Conservation (phyloP, 2,113 vertebrate species). For the Malaclemys terrapin region DNA sequence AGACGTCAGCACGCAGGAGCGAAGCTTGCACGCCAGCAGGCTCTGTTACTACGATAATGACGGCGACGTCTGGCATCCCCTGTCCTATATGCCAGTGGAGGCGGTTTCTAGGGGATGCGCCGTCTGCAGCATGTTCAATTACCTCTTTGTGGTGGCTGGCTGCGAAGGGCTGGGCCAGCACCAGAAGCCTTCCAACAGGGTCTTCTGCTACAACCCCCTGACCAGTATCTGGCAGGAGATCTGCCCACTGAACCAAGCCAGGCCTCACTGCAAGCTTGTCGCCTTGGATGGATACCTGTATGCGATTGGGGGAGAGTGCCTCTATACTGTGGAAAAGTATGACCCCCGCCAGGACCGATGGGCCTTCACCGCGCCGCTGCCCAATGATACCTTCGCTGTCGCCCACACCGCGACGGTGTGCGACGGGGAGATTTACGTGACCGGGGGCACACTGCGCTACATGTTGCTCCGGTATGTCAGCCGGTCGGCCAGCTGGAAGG, state of each 20-base stretch:
- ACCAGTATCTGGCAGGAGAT: conserved; percentile 92
- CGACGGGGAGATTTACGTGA: conserved; percentile 88
- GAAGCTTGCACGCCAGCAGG: conserved; percentile 53
- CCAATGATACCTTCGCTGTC: conserved; percentile 90
- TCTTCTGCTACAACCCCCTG: conserved; percentile 94
- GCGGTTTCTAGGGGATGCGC: conserved; percentile 87
- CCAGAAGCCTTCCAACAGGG: conserved; percentile 84
- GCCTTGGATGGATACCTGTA: conserved; percentile 90
- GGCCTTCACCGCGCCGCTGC: conserved; percentile 88
- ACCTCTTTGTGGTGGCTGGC: conserved; percentile 91
- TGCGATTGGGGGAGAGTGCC: conserved; percentile 94
- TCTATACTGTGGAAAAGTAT: conserved; percentile 90
- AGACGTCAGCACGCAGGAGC: conserved; percentile 82
- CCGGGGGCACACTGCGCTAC: conserved; percentile 87
- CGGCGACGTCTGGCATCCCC: conserved; percentile 83
- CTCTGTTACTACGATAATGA: conserved; percentile 88
- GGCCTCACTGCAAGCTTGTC: conserved; percentile 91
- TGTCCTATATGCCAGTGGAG: conserved; percentile 85
- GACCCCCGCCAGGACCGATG: conserved; percentile 90
- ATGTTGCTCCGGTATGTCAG: conserved; percentile 86
- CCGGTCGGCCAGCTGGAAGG: conserved; percentile 82
- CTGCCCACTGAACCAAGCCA: conserved; percentile 89
- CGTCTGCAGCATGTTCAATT: conserved; percentile 93
- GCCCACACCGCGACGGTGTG: conserved; percentile 89
- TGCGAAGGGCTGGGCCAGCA: conserved; percentile 76